Conservation (phyloP, 2,113 vertebrate species). For the Elgaria multicarinata region DNA sequence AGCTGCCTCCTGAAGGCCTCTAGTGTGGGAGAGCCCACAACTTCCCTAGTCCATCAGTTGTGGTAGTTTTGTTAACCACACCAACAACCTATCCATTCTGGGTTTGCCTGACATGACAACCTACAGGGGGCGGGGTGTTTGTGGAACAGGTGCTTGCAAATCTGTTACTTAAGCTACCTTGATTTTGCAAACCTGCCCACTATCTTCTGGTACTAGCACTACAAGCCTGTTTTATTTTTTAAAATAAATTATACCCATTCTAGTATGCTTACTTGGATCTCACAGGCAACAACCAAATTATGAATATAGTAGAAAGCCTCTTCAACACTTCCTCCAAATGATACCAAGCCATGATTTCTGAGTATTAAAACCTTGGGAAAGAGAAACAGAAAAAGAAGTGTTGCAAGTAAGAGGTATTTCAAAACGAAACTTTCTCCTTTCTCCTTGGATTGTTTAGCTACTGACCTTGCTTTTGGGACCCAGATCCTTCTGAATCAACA, state of each 20-base stretch:
- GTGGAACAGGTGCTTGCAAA: no score
- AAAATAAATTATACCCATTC: not conserved
- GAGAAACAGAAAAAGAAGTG: conserved; percentile 25
- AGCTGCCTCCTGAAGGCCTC: no score
- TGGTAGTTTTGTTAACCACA: no score
- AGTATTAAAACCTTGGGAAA: conserved; percentile 90
- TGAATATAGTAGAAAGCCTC: conserved; percentile 98
- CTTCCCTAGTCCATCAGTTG: no score
- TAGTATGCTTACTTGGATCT: conserved; percentile 92
- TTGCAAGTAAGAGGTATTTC: not conserved
- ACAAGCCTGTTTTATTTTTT: not conserved
- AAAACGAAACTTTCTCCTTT: not conserved
- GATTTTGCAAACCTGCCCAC: no score
- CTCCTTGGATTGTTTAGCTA: not conserved
- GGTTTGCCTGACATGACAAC: no score
- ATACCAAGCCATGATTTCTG: conserved; percentile 94
- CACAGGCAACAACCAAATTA: conserved; percentile 94
- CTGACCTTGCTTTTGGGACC: conserved; percentile 95
- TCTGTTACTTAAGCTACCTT: no score
- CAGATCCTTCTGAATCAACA: conserved; percentile 91
- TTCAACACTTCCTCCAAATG: conserved; percentile 93
- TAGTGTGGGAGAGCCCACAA: no score
- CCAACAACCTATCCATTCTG: no score
- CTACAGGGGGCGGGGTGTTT: no score
- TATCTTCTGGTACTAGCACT: not conserved